These are phyloP conservation scores for Trichomycterus rosablanca DNA, from an alignment of 2,113 vertebrate species.

Conservation along the genomic window DNA sequence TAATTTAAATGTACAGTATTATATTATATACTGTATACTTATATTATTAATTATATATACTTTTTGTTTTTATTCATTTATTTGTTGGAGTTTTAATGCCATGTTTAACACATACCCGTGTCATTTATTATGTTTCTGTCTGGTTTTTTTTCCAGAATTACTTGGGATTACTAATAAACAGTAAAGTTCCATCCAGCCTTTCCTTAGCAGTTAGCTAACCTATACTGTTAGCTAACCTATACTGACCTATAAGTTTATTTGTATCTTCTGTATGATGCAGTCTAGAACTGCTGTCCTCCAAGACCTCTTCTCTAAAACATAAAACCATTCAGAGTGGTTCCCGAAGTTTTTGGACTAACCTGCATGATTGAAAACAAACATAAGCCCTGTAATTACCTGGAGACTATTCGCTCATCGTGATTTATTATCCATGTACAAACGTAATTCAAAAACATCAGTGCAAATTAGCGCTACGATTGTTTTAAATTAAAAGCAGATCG, in stretches of 20 bases:
- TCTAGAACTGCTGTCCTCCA: slow-evolving; percentile 8
- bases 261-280: neutral
- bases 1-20: too few species aligned
- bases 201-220: too few species aligned
- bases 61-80: too few species aligned
- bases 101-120: too few species aligned
- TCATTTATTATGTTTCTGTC: too few species aligned
- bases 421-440: neutral
- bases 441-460: neutral
- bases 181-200: too few species aligned
- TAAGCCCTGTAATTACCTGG: neutral
- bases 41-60: too few species aligned
- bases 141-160: too few species aligned
- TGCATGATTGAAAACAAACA: neutral
- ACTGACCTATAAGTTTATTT: neutral
- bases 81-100: too few species aligned
- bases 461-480: neutral
- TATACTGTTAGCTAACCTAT: too few species aligned
- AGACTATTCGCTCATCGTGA: neutral
- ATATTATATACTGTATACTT: too few species aligned
- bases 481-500: neutral
- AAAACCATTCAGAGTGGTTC: slow-evolving; percentile 15
- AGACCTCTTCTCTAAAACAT: neutral
- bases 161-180: too few species aligned
- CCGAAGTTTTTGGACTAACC: slow-evolving; percentile 8